Evolutionary conservation across 2,113 vertebrate species (phyloP).

Genomic region (Turdus rufiventris): DNA sequence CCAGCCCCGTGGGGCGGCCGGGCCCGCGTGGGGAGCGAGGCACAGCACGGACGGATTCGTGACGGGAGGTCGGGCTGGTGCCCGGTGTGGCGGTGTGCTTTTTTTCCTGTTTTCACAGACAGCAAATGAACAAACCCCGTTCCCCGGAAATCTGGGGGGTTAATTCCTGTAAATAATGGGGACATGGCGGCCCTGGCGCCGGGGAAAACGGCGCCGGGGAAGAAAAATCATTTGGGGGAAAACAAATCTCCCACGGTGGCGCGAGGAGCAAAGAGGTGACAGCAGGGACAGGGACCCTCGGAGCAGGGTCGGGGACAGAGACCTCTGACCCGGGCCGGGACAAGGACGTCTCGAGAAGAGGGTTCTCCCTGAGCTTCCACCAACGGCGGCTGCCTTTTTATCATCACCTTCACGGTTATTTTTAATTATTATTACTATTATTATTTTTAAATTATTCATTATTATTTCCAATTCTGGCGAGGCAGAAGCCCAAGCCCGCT

Average conservation of each 20-base stretch:
- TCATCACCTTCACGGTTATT: neutral
- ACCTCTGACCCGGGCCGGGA: neutral
- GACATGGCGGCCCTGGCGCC: neutral
- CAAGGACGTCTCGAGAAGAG: neutral
- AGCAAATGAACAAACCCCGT: neutral
- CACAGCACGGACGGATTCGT: accelerated
- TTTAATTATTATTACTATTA: neutral
- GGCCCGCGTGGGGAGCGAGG: neutral
- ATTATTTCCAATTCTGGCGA: slow-evolving; percentile 51
- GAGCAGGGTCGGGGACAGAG: neutral
- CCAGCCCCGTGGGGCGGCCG: neutral
- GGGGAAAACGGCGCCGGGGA: neutral
- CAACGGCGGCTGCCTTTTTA: neutral
- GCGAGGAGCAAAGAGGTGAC: neutral
- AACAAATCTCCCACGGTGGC: neutral
- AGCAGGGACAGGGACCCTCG: neutral
- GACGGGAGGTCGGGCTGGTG: accelerated
- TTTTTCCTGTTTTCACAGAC: neutral
- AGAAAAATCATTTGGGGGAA: neutral
- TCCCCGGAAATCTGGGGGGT: neutral
- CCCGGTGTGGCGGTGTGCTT: accelerated
- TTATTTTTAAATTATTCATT: neutral
- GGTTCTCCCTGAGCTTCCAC: neutral
- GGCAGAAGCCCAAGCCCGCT: slow-evolving; percentile 75
- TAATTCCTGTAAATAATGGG: neutral